Base-by-base conservation (phyloP, 2,113 vertebrate genomes). In the Nettapus auritus region DNA sequence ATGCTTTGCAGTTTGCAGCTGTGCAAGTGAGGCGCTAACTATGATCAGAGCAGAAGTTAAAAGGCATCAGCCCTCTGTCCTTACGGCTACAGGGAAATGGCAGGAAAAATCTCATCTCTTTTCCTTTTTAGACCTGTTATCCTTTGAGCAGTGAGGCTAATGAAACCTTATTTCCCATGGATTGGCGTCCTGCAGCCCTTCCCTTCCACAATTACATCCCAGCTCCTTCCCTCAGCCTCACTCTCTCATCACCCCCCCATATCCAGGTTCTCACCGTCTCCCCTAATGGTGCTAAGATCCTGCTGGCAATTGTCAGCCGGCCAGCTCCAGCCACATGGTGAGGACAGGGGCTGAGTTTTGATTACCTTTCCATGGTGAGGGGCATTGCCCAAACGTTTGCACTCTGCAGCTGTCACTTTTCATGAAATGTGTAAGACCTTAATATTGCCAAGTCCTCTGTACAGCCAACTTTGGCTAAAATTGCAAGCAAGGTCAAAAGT, bases 21-120 rank as follows among this genome's bases (percentile, higher is more conserved):
- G 81, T 75, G 81, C 48, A 71, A 79, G 56, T 46, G 56, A 91
- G 69, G 48, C 1, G 1, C 59, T 79, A 68, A 22, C 52, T 56
- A 69, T 38, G 82, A 96, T 88, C 88, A 93, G 69, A 90, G 76
- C 21, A 86, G 42, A 93, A 92, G 44, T 92, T 91, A 75, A 96
- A 96, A 96, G 53, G 28, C 69, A 64, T 44, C 67, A 56, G 62
- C 86, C 64, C 14, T 75, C 88, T 90, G 52, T 68, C 76, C 38
- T 42, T 26, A 16, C 36, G 60, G 29, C 53, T 90, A 5, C 40
- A 44, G 50, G 28, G 63, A 88, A 95, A 96, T 84, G 56, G 52
- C 73, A 94, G 86, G 60, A 53, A 88, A 89, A 74, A 56, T 50
- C 20, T 83, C 17, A 71, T 46, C 9, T 74, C 63, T 71, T 83